These are phyloP conservation scores for Tetragonula clypearis DNA, from an alignment of 1,140 invertebrate genomes.

Conservation along the genomic window DNA sequence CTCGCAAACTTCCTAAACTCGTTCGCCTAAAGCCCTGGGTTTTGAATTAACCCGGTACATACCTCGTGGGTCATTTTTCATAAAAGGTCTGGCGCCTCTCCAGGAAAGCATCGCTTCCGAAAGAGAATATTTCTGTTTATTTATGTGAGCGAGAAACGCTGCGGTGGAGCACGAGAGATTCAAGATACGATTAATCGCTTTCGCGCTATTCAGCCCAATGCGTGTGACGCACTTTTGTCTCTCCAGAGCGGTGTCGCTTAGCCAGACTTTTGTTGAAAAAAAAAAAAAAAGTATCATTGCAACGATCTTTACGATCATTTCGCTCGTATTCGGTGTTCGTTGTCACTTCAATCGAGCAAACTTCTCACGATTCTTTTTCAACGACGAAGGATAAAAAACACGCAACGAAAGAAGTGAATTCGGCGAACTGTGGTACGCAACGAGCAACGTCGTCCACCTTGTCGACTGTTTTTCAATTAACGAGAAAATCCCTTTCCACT, in stretches of 20 bases:
- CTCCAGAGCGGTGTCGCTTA: too few species aligned
- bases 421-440: constrained; percentile 42
- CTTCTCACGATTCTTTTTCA: not conserved
- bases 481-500: constrained; percentile 3
- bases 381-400: not conserved
- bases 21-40: too few species aligned
- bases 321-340: not conserved
- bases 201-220: not conserved
- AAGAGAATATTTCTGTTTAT: constrained; percentile 3
- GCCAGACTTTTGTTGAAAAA: too few species aligned
- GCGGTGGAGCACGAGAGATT: not conserved
- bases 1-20: not conserved
- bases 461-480: constrained; percentile 18
- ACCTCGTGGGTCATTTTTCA: not conserved
- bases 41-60: not conserved
- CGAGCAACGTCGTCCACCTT: not conserved
- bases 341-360: not conserved
- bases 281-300: not conserved
- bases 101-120: not conserved
- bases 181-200: not conserved
- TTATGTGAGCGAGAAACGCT: not conserved
- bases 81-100: constrained; percentile 2
- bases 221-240: too few species aligned
- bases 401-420: constrained; percentile 1
- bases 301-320: not conserved